Conservation (phyloP, 2,888 invertebrate genomes). For the Acrobasis consociella region DNA sequence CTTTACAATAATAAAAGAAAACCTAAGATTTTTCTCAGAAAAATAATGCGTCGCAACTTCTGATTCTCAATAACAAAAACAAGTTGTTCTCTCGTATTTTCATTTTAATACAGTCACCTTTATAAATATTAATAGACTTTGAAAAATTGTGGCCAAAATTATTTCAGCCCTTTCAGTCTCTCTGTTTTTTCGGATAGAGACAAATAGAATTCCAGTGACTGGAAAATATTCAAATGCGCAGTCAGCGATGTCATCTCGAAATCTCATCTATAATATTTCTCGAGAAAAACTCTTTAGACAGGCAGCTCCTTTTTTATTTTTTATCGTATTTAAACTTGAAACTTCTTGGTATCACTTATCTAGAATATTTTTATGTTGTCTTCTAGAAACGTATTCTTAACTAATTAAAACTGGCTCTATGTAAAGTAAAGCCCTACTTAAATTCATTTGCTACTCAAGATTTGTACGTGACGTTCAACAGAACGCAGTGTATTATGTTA, state of each 20-base stretch:
- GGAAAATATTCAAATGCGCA: slow-evolving; percentile 10
- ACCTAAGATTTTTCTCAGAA: not conserved
- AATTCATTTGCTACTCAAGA: slow-evolving; percentile 20
- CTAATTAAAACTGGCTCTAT: not conserved
- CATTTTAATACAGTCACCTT: not conserved
- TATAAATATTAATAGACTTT: slow-evolving; percentile 17
- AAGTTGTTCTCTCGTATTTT: not conserved
- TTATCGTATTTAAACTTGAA: not conserved
- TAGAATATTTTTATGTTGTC: not conserved
- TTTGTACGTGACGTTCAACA: slow-evolving; percentile 22
- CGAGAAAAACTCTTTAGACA: not conserved
- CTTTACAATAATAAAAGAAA: not conserved
- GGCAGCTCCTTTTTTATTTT: not conserved
- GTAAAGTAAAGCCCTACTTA: slow-evolving; percentile 10
- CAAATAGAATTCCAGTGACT: slow-evolving; percentile 8
- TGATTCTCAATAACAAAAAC: slow-evolving; percentile 6
- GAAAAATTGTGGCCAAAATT: slow-evolving; percentile 14
- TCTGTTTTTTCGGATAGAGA: not conserved
- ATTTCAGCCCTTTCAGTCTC: slow-evolving; percentile 1
- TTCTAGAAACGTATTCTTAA: slow-evolving; percentile 5
- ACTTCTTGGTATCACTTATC: not conserved
- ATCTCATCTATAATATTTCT: not conserved
- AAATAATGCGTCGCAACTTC: not conserved
- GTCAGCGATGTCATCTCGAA: not conserved
- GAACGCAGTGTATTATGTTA: slow-evolving; percentile 20